Percentiles rank a stretch among this genome's conserved stretches.
Evolutionary conservation across 53 echinoderm and acorn worm species (phyloP).

Genomic region (Astropecten irregularis): DNA sequence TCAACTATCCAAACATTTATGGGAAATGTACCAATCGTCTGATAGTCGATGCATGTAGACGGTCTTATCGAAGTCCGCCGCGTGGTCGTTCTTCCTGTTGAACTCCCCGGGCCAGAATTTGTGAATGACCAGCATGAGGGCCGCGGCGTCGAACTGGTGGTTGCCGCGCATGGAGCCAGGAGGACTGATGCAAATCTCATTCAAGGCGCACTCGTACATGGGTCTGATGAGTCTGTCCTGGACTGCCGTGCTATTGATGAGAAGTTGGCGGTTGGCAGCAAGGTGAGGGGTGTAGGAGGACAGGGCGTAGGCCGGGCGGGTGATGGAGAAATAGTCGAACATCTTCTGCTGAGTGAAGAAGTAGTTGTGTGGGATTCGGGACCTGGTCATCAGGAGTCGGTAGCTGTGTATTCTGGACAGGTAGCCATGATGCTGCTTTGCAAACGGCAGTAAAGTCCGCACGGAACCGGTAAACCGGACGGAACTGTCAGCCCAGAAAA

Average conservation of each 20-base stretch:
- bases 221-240: conserved; percentile 48
- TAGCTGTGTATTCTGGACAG: conserved; percentile 64
- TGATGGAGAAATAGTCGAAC: conserved; percentile 49
- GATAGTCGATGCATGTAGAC: not conserved
- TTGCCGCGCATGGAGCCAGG: conserved; percentile 6
- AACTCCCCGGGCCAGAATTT: conserved; percentile 56
- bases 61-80: not conserved
- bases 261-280: conserved; percentile 67
- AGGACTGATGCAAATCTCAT: conserved; percentile 60
- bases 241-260: conserved; percentile 68
- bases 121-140: conserved; percentile 62
- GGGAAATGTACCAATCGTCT: not conserved
- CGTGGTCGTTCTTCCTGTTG: not conserved
- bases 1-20: no score
- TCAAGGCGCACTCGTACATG: conserved; percentile 56
- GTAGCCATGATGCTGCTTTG: conserved; percentile 65
- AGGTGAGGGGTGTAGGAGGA: conserved; percentile 45
- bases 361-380: conserved; percentile 51
- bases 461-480: conserved; percentile 63
- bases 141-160: conserved; percentile 69
- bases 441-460: conserved; percentile 25
- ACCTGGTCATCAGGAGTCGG: conserved; percentile 4
- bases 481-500: conserved; percentile 79
- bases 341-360: conserved; percentile 47
- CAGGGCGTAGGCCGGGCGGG: conserved; percentile 38